Percentiles rank a stretch among this genome's conserved stretches.
These are phyloP conservation scores for Mamestra configurata DNA, from an alignment of 1,140 invertebrate species.

Conservation along the genomic window DNA sequence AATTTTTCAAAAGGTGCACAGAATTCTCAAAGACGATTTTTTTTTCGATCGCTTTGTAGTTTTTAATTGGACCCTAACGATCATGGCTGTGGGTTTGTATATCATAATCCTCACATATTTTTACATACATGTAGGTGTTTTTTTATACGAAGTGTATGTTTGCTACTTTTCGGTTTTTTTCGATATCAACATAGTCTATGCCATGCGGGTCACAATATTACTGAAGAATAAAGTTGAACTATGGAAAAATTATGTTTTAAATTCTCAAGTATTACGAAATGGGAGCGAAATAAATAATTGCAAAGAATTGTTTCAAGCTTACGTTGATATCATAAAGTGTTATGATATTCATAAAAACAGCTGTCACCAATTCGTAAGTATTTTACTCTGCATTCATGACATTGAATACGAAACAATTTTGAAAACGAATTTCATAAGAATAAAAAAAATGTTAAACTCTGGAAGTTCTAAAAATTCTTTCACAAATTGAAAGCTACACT, in stretches of 20 bases:
- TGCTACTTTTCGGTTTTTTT: not conserved
- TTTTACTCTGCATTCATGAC: not conserved
- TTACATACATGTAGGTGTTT: not conserved
- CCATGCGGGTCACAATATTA: not conserved
- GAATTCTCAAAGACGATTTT: not conserved
- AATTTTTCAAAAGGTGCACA: not conserved
- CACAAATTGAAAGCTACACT: too few relatives aligned
- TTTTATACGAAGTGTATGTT: not conserved
- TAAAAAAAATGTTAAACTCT: too few relatives aligned
- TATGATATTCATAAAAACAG: not conserved
- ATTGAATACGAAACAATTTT: too few relatives aligned
- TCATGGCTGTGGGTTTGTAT: not conserved
- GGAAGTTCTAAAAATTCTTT: too few relatives aligned
- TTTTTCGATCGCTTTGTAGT: not conserved
- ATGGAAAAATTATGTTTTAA: not conserved
- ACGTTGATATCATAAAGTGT: not conserved
- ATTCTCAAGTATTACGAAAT: not conserved
- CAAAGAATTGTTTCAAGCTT: not conserved
- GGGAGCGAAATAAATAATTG: not conserved
- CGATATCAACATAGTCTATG: not conserved
- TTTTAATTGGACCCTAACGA: not conserved
- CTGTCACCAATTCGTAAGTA: not conserved
- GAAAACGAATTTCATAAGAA: too few relatives aligned
- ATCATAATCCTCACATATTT: not conserved
- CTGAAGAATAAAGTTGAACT: not conserved